phyloP scores from a whole-genome alignment of 2,797 vertebrate genomes.

The Pantherophis vulpinus region DNA sequence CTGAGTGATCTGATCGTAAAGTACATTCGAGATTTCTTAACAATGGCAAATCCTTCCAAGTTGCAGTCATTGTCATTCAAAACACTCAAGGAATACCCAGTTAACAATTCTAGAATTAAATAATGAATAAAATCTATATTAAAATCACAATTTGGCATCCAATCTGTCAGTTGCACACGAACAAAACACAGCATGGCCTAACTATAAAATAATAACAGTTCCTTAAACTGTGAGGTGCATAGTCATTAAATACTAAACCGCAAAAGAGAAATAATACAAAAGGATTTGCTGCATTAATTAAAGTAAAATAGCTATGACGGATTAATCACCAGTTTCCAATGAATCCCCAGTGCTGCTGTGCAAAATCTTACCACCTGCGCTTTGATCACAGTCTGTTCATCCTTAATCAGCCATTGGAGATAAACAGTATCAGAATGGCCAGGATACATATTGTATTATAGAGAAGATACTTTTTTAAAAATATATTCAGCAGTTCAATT shows the following conservation, averaged over 20 bases:
- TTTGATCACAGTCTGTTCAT: not conserved
- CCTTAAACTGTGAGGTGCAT: not conserved
- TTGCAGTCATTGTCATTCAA: not conserved
- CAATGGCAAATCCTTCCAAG: not conserved
- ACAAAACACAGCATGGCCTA: not conserved
- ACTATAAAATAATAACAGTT: not conserved
- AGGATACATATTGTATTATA: not conserved
- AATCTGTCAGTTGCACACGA: not conserved
- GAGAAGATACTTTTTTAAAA: not conserved
- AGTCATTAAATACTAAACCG: not conserved
- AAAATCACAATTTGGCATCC: not conserved
- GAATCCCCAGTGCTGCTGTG: not conserved
- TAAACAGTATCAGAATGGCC: not conserved
- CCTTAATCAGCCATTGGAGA: not conserved
- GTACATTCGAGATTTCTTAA: not conserved
- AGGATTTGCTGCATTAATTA: not conserved
- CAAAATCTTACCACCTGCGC: too few relatives aligned
- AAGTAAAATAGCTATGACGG: not conserved
- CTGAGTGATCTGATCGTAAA: not conserved
- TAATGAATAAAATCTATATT: not conserved
- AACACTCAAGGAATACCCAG: not conserved
- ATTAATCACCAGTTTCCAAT: not conserved
- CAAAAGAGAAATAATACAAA: not conserved
- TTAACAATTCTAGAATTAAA: not conserved
- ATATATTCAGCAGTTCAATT: too few relatives aligned